Base-by-base conservation (phyloP, 2,113 vertebrate species). In the Serilophus lunatus region DNA sequence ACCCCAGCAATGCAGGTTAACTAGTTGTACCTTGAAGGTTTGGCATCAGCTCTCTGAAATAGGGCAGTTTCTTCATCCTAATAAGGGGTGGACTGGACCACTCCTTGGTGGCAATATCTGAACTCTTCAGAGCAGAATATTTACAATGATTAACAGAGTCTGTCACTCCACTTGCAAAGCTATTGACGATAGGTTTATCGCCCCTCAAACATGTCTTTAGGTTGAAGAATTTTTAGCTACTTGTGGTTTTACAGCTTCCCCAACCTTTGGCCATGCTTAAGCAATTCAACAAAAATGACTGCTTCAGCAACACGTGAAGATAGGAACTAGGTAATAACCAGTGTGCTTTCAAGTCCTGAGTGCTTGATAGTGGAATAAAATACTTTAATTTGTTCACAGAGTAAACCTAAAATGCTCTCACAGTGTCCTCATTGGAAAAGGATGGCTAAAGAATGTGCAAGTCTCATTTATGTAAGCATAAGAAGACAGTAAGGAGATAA, bases 101-200 rank as follows among this genome's bases (percentile, higher is more conserved):
- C 90, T 93, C 95, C 91, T 95, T 95, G 66, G 56, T 92, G 80
- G 76, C 91, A 79, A 42, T 65, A 82, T 88, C 74, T 78, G 65
- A 91, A 88, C 57, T 70, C 82, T 80, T 93, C 80, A 57, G 71
- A 92, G 47, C 29, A 96, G 45, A 69, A 59, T 56, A 35, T 44
- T 91, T 84, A 85, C 71, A 97, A 95, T 93, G 82, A 96, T 95
- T 97, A 96, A 96, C 95, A 93, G 68, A 95, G 40, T 59, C n/a
- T 69, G 33, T 79, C 76, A 68, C 81, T 90, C 76, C 36, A 80
- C 42, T 91, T 71, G 63, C 76, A 90, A 86, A 92, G 36, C 76
- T 71, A 68, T 69, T 82, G 65, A 86, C 75, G 38, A 90, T 79
- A 90, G 61, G 85, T 86, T 95, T 96, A 93, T 95, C 76, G 13